Conservation (phyloP, 2,113 vertebrate genomes). For the Oreocharis arfaki region DNA sequence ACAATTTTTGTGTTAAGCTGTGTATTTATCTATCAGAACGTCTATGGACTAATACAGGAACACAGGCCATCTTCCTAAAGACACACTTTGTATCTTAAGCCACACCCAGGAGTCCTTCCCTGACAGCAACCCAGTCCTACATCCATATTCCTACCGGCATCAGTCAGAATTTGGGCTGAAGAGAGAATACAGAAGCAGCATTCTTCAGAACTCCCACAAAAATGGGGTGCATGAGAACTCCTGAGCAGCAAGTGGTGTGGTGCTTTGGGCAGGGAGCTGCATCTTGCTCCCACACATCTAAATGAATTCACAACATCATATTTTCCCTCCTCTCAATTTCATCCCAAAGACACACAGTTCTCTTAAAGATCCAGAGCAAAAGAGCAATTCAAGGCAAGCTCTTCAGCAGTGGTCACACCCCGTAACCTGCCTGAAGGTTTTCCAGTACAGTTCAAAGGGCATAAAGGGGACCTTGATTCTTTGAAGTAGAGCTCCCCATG, state of each 20-base stretch:
- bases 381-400: not conserved
- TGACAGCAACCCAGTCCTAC: too few relatives aligned
- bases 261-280: not conserved
- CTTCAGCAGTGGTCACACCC: not conserved
- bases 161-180: not conserved
- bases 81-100: not conserved
- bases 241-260: not conserved
- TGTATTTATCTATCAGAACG: not conserved
- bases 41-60: not conserved
- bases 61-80: not conserved
- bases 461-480: not conserved
- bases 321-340: not conserved
- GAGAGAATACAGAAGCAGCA: not conserved
- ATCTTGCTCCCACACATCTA: not conserved
- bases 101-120: not conserved
- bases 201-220: not conserved
- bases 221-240: not conserved
- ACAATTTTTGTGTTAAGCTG: not conserved
- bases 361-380: not conserved
- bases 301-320: not conserved
- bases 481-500: conserved; percentile 22
- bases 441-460: conserved; percentile 1
- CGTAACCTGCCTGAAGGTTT: not conserved
- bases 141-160: not conserved
- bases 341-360: not conserved